Evolutionary conservation across 2,113 vertebrate species (phyloP).

Genomic region (Channa maculata): DNA sequence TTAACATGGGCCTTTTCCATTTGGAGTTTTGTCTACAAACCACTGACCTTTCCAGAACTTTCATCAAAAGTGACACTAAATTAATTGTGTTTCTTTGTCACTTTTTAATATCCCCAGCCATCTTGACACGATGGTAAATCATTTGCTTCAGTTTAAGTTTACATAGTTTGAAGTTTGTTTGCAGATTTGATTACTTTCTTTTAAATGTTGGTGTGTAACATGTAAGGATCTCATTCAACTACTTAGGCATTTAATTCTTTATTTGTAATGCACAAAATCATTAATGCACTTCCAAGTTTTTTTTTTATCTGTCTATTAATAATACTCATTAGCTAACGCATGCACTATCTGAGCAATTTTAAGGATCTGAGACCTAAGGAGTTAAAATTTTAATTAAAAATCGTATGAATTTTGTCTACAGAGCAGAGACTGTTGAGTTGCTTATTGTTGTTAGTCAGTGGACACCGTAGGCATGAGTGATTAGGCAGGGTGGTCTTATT

Average conservation of each 20-base stretch:
- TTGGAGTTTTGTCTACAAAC: conserved; percentile 17
- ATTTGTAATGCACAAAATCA: conserved; percentile 37
- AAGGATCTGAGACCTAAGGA: conserved; percentile 3
- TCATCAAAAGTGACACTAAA: conserved; percentile 43
- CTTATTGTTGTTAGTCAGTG: conserved; percentile 18
- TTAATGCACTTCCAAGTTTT: conserved; percentile 54
- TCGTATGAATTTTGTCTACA: background rate
- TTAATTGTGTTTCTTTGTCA: conserved; percentile 22
- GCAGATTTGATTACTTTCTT: conserved; percentile 29
- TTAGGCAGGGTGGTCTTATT: background rate
- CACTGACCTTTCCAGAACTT: conserved; percentile 18
- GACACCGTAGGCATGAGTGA: background rate
- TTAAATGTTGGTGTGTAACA: conserved; percentile 14
- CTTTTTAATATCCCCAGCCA: conserved; percentile 13
- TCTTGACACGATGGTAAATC: conserved; percentile 15
- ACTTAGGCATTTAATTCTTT: conserved; percentile 17
- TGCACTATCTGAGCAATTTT: conserved; percentile 39
- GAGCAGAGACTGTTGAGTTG: conserved; percentile 14
- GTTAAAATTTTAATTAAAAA: conserved; percentile 5
- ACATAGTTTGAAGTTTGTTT: conserved; percentile 40
- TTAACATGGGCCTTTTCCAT: conserved; percentile 18
- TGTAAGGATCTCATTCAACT: conserved; percentile 23
- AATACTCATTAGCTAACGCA: conserved; percentile 18
- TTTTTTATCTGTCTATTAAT: conserved; percentile 27
- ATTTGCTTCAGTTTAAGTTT: conserved; percentile 55